Evolutionary conservation across 2,797 vertebrate species (phyloP).

Genomic region (Anguilla anguilla): DNA sequence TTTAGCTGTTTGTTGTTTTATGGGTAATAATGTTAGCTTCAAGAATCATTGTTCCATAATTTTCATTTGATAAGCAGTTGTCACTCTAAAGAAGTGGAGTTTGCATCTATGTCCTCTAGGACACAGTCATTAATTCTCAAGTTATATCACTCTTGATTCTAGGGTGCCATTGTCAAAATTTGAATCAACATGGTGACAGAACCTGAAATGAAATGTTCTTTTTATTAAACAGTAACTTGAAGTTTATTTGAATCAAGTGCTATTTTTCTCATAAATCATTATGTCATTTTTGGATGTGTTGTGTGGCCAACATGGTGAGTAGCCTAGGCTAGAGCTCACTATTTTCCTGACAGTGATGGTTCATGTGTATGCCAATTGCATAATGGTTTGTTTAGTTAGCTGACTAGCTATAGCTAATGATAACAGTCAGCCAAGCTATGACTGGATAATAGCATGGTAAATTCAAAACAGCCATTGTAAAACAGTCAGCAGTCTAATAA

Average conservation of each 20-base stretch:
- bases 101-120: background rate
- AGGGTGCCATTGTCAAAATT: background rate
- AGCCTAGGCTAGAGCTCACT: background rate
- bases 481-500: background rate
- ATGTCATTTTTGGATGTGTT: background rate
- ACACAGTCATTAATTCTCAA: background rate
- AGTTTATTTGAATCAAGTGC: background rate
- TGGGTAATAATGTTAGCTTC: too few relatives aligned
- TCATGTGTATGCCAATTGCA: background rate
- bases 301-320: background rate
- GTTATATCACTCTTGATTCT: background rate
- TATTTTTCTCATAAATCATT: background rate
- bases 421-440: background rate
- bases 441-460: background rate
- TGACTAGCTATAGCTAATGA: background rate
- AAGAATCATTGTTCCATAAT: too few relatives aligned
- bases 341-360: background rate
- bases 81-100: background rate
- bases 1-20: too few relatives aligned
- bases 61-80: background rate
- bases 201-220: background rate
- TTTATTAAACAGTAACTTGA: background rate
- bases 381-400: background rate
- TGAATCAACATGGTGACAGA: background rate
- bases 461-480: background rate